Base-by-base conservation (phyloP, 1,140 invertebrate genomes). In the Drosophila equinoxialis region DNA sequence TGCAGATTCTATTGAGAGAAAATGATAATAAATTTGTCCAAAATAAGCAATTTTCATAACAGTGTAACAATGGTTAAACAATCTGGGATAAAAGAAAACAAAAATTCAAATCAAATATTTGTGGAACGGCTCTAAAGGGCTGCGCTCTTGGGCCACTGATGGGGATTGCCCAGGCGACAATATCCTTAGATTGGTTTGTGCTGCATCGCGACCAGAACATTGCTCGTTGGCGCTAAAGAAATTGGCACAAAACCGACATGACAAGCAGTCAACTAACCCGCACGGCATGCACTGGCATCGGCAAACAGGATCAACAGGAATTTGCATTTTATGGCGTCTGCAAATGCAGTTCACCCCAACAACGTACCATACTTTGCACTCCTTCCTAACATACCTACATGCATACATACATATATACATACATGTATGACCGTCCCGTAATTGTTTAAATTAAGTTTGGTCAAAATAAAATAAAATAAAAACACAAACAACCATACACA, bases 311-410 rank as follows among this genome's bases (percentile, higher is more conserved):
- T 90, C 86, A 90, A 76, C 82, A 86, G 79, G 82, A 90, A 90
- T 90, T 90, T 90, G 86, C 86, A 90, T 90, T 86, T 87, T 86
- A 89, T 90, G 74, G 85, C 71, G 84, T 89, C 81, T 90, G 77
- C 68, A 71, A 84, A 84, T 90, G 85, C 83, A 77, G 61, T 75
- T 35, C 54, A 70, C 48, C 64, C 65, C 45, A 11, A 51, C 7
- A 23, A 8, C 17, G 14, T 20, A 1, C 14, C 45, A 17, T 60
- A 45, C 35, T 57, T 61, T 42, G 11, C 35, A 10, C 35, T 10
- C 17, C 54, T 58, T 51, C 26, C 45, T 23, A 14, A 14, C 10
- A 57, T 26, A 60, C 37, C 6, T 14, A 7, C 33, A 23, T 30
- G 6, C 5, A 30, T 30, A 30, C 62, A n/a, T 11, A 39, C 23